Evolutionary conservation across 2,113 vertebrate genomes (phyloP).

Genomic region (Mastomys coucha): DNA sequence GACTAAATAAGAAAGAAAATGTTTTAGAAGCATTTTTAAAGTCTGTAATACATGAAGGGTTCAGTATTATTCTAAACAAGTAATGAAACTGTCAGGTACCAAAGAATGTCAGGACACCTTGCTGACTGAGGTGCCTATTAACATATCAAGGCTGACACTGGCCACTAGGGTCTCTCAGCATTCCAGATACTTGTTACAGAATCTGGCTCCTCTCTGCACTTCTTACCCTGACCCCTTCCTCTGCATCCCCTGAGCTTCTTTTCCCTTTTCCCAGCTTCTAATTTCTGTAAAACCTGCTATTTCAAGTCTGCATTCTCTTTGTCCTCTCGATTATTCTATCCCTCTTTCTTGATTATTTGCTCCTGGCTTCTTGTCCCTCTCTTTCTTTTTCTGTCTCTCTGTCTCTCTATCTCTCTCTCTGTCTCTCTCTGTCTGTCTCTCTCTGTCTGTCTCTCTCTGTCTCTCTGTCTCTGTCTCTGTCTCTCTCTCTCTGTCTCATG

Average conservation of each 20-base stretch:
- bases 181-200: not conserved
- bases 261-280: not conserved
- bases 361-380: not conserved
- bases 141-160: not conserved
- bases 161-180: not conserved
- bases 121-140: too few relatives aligned
- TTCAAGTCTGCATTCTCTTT: not conserved
- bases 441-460: not conserved
- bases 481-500: not conserved
- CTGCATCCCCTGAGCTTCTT: not conserved
- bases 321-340: not conserved
- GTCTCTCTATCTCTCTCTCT: not conserved
- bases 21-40: not conserved
- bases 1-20: not conserved
- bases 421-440: not conserved
- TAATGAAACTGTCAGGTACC: not conserved
- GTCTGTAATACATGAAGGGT: not conserved
- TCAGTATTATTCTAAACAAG: not conserved
- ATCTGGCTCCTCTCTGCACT: not conserved
- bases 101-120: not conserved
- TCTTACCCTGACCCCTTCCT: not conserved
- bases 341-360: not conserved
- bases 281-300: not conserved
- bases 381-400: rapidly evolving
- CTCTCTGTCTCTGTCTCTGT: not conserved